phyloP scores from a whole-genome alignment of 2,888 invertebrate genomes.

The Limnephilus lunatus region DNA sequence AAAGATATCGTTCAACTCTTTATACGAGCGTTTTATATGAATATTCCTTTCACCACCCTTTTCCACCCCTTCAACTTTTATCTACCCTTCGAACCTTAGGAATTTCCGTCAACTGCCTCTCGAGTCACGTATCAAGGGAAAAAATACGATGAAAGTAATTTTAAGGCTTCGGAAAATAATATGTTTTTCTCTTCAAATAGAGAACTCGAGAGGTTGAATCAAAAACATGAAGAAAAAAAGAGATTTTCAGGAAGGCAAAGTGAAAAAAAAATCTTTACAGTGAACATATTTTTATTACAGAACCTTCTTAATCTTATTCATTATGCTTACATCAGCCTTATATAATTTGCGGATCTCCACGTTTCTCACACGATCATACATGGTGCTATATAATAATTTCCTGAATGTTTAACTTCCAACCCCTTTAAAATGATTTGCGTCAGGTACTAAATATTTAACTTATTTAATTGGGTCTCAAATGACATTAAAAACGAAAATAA shows the following conservation, averaged over 20 bases:
- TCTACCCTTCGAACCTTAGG: neutral
- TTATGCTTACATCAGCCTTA: too few relatives aligned
- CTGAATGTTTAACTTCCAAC: too few relatives aligned
- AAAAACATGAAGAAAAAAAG: neutral
- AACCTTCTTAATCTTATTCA: too few relatives aligned
- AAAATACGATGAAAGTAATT: conserved; percentile 32
- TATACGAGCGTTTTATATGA: conserved; percentile 18
- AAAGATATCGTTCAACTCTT: conserved; percentile 10
- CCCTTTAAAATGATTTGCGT: too few relatives aligned
- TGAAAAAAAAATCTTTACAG: too few relatives aligned
- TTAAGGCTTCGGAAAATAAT: conserved; percentile 40
- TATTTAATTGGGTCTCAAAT: too few relatives aligned
- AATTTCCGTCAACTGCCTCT: neutral
- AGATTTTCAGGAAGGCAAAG: neutral
- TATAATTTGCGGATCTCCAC: too few relatives aligned
- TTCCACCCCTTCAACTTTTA: neutral
- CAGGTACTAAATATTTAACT: too few relatives aligned
- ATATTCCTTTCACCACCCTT: neutral
- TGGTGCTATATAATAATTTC: too few relatives aligned
- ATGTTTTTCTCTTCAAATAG: conserved; percentile 3
- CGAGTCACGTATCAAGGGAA: conserved; percentile 42
- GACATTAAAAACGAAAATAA: too few relatives aligned
- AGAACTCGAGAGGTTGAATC: neutral
- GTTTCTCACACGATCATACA: too few relatives aligned
- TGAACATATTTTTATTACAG: too few relatives aligned